Conservation (phyloP, 2,797 vertebrate species). For the Parambassis ranga region DNA sequence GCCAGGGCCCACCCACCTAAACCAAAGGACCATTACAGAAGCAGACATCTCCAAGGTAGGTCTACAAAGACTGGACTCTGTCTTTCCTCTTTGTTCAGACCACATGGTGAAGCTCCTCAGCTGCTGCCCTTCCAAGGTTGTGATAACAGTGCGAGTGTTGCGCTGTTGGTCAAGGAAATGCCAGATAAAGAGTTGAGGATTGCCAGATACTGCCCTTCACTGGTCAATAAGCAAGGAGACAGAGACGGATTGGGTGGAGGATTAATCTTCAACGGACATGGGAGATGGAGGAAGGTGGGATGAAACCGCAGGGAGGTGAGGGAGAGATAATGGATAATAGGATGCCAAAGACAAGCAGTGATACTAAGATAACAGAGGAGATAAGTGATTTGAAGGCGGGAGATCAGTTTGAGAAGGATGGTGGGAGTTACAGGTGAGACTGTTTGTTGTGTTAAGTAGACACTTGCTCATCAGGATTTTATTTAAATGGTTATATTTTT, state of each 20-base stretch:
- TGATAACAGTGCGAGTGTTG: slow-evolving; percentile 48
- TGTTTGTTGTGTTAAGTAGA: background rate
- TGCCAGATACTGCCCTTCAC: slow-evolving; percentile 63
- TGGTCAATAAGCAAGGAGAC: slow-evolving; percentile 57
- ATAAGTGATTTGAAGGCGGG: slow-evolving; percentile 45
- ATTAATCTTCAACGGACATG: slow-evolving; percentile 57
- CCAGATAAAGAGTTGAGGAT: slow-evolving; percentile 69
- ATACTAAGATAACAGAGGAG: slow-evolving; percentile 51
- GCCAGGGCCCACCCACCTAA: slow-evolving; percentile 92
- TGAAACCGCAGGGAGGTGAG: slow-evolving; percentile 66
- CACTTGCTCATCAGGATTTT: background rate
- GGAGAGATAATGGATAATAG: slow-evolving; percentile 64
- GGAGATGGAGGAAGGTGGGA: slow-evolving; percentile 61
- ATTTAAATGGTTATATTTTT: no score
- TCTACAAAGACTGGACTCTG: slow-evolving; percentile 35
- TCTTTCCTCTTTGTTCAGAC: slow-evolving; percentile 32
- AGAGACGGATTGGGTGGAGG: slow-evolving; percentile 51
- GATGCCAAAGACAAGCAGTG: slow-evolving; percentile 61
- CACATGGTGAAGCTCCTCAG: slow-evolving; percentile 39
- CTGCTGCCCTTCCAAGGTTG: slow-evolving; percentile 19
- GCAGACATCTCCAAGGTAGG: slow-evolving; percentile 93
- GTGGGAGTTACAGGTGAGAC: slow-evolving; percentile 22
- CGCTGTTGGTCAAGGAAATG: slow-evolving; percentile 53
- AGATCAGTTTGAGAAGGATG: background rate
- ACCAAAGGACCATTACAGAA: slow-evolving; percentile 89